A percentile compares a stretch with the other conserved stretches of the same genome.
phyloP scores from a whole-genome alignment of 37 sponge, comb jelly and placozoan genomes.

The Mnemiopsis leidyi region DNA sequence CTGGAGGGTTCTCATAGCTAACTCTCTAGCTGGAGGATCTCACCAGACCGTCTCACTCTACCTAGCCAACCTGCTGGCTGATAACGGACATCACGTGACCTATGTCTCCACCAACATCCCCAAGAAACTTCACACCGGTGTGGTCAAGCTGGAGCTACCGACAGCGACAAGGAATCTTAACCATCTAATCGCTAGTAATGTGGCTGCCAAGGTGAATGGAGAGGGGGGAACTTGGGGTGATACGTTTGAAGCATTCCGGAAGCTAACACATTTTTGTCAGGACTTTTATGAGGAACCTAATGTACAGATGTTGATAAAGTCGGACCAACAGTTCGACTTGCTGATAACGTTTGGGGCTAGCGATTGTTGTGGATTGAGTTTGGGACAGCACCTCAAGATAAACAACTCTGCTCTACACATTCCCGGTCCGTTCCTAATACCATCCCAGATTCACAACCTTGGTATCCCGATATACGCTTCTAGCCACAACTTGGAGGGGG shows the following conservation, averaged over 20 bases:
- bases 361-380: neutral
- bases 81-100: constrained; percentile 37
- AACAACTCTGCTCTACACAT: neutral
- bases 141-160: neutral
- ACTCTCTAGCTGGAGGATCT: constrained; percentile 7
- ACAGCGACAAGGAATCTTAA: neutral
- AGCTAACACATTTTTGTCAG: neutral
- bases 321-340: neutral
- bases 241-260: neutral
- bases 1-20: constrained; percentile 22
- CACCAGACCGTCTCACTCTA: constrained; percentile 51
- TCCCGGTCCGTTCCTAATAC: neutral
- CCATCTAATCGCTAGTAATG: neutral
- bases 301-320: constrained; percentile 8
- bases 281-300: neutral
- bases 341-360: neutral
- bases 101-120: constrained; percentile 37
- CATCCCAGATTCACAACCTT: neutral
- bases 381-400: neutral
- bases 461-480: constrained; percentile 38
- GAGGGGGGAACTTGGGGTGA: neutral
- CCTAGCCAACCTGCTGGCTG: constrained; percentile 52
- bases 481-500: neutral
- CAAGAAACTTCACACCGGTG: neutral
- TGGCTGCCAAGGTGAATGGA: neutral